phyloP scores from a whole-genome alignment of 2,888 invertebrate species.

The Eupithecia abbreviata region DNA sequence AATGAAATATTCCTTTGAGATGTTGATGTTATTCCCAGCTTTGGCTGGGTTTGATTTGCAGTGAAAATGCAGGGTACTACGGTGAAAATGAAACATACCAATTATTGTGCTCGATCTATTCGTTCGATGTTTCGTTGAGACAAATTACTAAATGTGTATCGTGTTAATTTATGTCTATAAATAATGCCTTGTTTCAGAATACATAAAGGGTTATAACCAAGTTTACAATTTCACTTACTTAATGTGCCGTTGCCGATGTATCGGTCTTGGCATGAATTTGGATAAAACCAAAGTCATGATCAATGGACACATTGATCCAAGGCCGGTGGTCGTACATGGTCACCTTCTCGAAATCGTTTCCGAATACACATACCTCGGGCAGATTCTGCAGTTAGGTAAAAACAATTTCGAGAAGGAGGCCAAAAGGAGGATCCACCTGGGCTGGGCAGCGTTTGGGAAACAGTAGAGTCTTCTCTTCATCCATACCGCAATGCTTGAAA shows the following conservation, averaged over 20 bases:
- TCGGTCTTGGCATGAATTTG: too few species aligned
- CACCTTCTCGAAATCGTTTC: too few species aligned
- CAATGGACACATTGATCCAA: too few species aligned
- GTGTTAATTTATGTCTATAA: not conserved
- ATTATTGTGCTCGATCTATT: not conserved
- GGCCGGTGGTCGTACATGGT: too few species aligned
- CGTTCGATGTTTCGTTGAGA: not conserved
- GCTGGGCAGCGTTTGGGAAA: too few species aligned
- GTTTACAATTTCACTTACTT: not conserved
- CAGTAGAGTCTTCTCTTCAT: too few species aligned
- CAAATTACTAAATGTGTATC: not conserved
- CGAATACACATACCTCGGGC: too few species aligned
- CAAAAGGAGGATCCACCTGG: too few species aligned
- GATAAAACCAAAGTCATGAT: too few species aligned
- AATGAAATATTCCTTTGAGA: constrained; percentile 26
- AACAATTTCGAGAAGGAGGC: too few species aligned
- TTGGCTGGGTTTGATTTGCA: constrained; percentile 15
- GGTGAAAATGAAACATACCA: not conserved
- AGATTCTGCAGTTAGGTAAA: too few species aligned
- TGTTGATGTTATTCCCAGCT: constrained; percentile 11
- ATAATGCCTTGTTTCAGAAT: not conserved
- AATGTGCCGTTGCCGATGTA: not conserved
- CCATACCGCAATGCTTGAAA: too few species aligned
- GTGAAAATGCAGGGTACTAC: not conserved
- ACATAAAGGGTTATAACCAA: not conserved